Percentiles rank a stretch among this genome's conserved stretches.
Conservation (phyloP, 2,797 vertebrate genomes). For the Gymnothorax reevesii region DNA sequence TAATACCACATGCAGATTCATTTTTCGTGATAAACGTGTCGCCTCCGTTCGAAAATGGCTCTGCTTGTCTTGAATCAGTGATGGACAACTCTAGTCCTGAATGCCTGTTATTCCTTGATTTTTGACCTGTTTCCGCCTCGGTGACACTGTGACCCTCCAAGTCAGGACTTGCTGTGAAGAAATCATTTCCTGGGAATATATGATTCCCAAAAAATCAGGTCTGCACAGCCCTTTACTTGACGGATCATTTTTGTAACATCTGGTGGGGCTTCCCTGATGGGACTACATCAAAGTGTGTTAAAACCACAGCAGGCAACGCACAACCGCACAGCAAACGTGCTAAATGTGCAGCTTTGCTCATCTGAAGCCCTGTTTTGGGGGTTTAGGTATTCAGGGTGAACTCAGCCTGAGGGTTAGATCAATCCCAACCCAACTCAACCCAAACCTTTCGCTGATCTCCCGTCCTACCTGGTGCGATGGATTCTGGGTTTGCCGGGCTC, state of each 20-base stretch:
- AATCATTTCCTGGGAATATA: background rate
- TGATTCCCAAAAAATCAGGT: background rate
- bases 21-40: too few species aligned
- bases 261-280: background rate
- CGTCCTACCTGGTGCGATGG: constrained; percentile 81
- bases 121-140: too few species aligned
- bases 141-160: too few species aligned
- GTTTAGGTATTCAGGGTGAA: background rate
- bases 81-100: too few species aligned
- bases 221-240: background rate
- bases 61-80: too few species aligned
- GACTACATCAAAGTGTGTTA: background rate
- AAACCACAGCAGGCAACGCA: background rate
- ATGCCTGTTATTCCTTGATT: too few species aligned
- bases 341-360: background rate
- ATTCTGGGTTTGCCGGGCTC: constrained; percentile 77
- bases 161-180: background rate
- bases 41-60: too few species aligned
- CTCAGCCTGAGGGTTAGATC: too few species aligned
- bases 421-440: too few species aligned
- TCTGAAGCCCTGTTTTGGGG: background rate
- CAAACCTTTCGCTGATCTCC: background rate
- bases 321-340: background rate
- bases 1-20: too few species aligned
- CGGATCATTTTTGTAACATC: background rate